Evolutionary conservation across 2,888 invertebrate genomes (phyloP).

Genomic region (Crepidodera aurea): DNA sequence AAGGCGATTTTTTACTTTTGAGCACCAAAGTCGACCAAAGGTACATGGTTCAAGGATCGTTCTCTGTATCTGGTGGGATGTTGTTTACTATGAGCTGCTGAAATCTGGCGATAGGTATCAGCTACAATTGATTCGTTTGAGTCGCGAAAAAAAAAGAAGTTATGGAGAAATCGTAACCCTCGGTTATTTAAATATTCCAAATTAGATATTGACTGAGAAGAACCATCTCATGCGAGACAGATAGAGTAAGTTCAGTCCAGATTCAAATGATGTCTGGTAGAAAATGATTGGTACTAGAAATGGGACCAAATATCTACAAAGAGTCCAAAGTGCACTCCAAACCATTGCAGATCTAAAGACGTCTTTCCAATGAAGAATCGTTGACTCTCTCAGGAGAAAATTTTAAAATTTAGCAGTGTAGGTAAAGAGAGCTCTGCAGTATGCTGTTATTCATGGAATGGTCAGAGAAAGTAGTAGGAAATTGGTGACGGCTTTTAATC

Average conservation of each 20-base stretch:
- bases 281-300: conserved; percentile 39
- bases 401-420: conserved; percentile 45
- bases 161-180: too few relatives aligned
- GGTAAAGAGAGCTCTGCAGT: conserved; percentile 46
- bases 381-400: conserved; percentile 31
- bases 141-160: too few relatives aligned
- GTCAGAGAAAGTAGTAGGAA: conserved; percentile 42
- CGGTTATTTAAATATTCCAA: not conserved
- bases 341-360: conserved; percentile 49
- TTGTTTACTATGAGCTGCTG: too few relatives aligned
- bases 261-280: conserved; percentile 33
- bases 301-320: conserved; percentile 42
- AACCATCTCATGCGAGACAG: conserved; percentile 33
- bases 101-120: too few relatives aligned
- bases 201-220: not conserved
- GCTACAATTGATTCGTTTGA: too few relatives aligned
- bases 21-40: too few relatives aligned
- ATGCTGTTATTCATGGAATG: conserved; percentile 46
- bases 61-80: too few relatives aligned
- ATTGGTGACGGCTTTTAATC: conserved; percentile 40
- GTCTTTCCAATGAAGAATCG: conserved; percentile 45
- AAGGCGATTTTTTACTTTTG: too few relatives aligned
- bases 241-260: conserved; percentile 36
- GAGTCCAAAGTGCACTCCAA: conserved; percentile 47
- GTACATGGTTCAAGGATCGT: too few relatives aligned